Conservation (phyloP, 2,113 vertebrate genomes). For the Eleginops maclovinus region DNA sequence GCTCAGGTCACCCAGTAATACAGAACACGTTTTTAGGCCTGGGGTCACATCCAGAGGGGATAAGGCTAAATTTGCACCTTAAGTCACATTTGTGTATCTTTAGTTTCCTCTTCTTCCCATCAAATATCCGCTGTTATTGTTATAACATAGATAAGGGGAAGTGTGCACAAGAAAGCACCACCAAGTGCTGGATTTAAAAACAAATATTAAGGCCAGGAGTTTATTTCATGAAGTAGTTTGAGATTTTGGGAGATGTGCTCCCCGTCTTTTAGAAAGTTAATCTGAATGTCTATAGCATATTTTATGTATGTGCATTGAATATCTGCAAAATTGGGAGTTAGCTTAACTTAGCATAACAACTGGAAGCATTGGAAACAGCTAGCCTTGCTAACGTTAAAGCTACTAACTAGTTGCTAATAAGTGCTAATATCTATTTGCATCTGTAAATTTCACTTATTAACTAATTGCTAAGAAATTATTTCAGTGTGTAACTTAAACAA, state of each 20-base stretch:
- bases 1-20: conserved; percentile 22
- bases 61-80: conserved; percentile 9
- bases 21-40: conserved; percentile 12
- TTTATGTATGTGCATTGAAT: background rate
- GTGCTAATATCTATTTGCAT: background rate
- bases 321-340: background rate
- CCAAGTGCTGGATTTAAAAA: background rate
- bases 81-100: conserved; percentile 11
- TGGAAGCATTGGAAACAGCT: background rate
- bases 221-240: background rate
- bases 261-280: background rate
- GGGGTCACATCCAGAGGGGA: conserved; percentile 27
- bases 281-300: background rate
- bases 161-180: background rate
- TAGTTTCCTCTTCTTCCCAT: conserved; percentile 27
- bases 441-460: background rate
- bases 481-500: no score
- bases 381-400: background rate
- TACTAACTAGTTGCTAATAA: background rate
- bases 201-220: background rate
- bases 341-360: background rate
- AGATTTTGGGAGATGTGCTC: background rate
- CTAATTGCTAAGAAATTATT: no score
- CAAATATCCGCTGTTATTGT: conserved; percentile 6
- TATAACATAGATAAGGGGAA: background rate